phyloP scores from a whole-genome alignment of 2,113 vertebrate species.

The Tychaedon coryphoeus region DNA sequence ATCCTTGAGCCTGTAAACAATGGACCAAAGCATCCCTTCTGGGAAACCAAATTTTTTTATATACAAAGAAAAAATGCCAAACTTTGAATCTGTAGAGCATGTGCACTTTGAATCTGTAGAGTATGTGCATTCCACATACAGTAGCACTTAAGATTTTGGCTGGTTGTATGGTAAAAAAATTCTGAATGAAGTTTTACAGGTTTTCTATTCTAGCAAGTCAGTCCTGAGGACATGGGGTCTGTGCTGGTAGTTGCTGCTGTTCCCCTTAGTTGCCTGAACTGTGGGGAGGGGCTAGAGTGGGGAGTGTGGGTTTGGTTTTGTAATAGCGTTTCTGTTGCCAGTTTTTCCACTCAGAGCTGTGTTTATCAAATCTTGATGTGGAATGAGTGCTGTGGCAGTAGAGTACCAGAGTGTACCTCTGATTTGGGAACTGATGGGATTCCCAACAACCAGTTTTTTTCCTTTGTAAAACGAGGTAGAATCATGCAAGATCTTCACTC shows the following conservation, averaged over 20 bases:
- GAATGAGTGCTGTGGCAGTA: background rate
- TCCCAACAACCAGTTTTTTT: background rate
- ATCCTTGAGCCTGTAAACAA: background rate
- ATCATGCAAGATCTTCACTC: background rate
- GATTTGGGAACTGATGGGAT: background rate
- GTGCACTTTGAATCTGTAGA: background rate
- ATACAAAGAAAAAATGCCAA: background rate
- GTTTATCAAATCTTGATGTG: background rate
- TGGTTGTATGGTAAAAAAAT: background rate
- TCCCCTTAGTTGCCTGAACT: background rate
- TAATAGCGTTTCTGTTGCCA: background rate
- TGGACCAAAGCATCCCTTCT: slow-evolving; percentile 22
- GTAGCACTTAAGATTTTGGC: background rate
- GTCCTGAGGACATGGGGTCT: rapidly evolving
- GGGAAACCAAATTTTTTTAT: background rate
- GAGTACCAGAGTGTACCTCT: background rate
- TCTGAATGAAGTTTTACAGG: background rate
- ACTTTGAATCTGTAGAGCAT: background rate
- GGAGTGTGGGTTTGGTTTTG: background rate
- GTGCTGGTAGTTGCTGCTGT: background rate
- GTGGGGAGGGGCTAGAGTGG: background rate
- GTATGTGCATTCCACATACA: background rate
- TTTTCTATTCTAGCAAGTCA: background rate
- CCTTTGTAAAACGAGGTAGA: background rate
- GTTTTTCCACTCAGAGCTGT: background rate